Evolutionary conservation across 2,888 invertebrate genomes (phyloP).

Genomic region (Clusia tigrina): DNA sequence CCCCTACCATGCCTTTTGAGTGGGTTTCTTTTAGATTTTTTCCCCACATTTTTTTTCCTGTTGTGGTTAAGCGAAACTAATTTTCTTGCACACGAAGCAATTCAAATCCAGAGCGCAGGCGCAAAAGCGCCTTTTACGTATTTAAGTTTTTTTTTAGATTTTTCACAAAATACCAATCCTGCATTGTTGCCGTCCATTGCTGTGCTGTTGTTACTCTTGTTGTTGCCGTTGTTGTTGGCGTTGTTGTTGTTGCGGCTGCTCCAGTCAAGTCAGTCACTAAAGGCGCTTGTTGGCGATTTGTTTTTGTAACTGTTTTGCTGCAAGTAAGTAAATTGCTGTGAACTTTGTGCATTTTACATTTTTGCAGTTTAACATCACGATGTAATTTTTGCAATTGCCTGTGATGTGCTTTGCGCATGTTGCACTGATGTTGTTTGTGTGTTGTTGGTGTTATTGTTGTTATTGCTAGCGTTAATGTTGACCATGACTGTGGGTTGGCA

Average conservation of each 20-base stretch:
- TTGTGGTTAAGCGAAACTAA: constrained; percentile 56
- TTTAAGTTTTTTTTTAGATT: constrained; percentile 35
- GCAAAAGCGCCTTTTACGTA: constrained; percentile 26
- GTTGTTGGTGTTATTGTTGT: constrained; percentile 12
- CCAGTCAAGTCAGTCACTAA: constrained; percentile 43
- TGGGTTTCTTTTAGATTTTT: not conserved
- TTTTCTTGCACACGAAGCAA: constrained; percentile 64
- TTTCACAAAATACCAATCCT: constrained; percentile 18
- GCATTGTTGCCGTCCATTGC: constrained; percentile 29
- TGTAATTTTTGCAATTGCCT: constrained; percentile 49
- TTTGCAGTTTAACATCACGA: constrained; percentile 60
- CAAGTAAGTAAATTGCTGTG: constrained; percentile 56
- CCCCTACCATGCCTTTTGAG: not conserved
- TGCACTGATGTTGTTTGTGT: constrained; percentile 25
- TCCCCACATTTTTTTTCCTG: constrained; percentile 22
- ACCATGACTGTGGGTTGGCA: not conserved
- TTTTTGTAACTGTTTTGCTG: constrained; percentile 30
- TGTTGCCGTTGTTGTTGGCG: constrained; percentile 35
- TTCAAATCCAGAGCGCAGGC: constrained; percentile 56
- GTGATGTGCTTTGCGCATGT: constrained; percentile 14
- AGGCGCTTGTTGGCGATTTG: constrained; percentile 46
- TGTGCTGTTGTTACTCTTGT: constrained; percentile 30
- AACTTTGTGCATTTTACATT: constrained; percentile 59
- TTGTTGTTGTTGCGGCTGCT: constrained; percentile 38
- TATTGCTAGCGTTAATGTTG: not conserved